phyloP scores from a whole-genome alignment of 2,888 invertebrate genomes.

The Cosmia pyralina region DNA sequence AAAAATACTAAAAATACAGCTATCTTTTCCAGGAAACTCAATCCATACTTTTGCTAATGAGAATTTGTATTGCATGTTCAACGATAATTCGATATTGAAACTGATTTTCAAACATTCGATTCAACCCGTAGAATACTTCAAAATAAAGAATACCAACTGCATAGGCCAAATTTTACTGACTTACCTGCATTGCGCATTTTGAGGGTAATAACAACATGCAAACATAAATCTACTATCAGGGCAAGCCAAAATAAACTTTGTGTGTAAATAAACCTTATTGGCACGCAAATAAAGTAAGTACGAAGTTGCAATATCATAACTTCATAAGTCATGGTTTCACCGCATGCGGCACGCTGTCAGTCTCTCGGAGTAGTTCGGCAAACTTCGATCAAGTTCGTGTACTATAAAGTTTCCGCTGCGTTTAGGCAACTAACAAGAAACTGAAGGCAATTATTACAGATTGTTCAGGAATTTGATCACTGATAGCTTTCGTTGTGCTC shows the following conservation, averaged over 20 bases:
- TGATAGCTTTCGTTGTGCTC: constrained; percentile 1
- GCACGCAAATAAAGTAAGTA: constrained; percentile 23
- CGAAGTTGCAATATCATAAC: constrained; percentile 62
- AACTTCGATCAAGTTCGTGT: constrained; percentile 66
- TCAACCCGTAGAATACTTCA: constrained; percentile 53
- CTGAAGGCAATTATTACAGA: constrained; percentile 54
- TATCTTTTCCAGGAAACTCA: background rate
- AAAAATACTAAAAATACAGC: background rate
- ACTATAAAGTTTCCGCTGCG: constrained; percentile 53
- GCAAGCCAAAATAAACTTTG: constrained; percentile 47
- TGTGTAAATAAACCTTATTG: constrained; percentile 28
- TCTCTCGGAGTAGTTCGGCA: constrained; percentile 59
- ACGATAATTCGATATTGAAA: constrained; percentile 40
- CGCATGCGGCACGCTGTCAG: constrained; percentile 65
- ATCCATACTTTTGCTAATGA: constrained; percentile 24
- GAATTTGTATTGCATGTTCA: constrained; percentile 41
- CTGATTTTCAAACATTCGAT: constrained; percentile 24
- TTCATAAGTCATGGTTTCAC: constrained; percentile 65
- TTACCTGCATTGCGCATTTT: constrained; percentile 74
- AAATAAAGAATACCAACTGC: constrained; percentile 63
- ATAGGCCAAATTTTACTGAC: constrained; percentile 56
- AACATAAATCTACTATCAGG: constrained; percentile 12
- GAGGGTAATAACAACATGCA: constrained; percentile 55
- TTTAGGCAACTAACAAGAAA: constrained; percentile 54
- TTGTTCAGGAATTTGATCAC: constrained; percentile 44